Evolutionary conservation across 2,797 vertebrate genomes (phyloP), one percentile per base, ranked within the genome.

Genomic region (Xyrichtys novacula): DNA sequence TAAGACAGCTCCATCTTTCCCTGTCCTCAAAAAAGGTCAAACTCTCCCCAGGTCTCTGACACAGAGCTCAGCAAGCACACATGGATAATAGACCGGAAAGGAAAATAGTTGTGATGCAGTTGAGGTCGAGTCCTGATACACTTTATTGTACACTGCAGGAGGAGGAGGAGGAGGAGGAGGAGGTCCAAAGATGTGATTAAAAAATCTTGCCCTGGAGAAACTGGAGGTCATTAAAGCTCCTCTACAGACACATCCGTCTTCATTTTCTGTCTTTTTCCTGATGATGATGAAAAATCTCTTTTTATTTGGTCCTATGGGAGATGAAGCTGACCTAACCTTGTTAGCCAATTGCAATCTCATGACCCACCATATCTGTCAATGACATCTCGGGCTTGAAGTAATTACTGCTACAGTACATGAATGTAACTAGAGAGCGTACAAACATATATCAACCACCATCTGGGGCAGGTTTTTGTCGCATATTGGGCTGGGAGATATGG

Each of bases 21-120:
- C 4, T 34, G 57, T 23, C 28, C 32, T 53, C 53, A 49, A 44
- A 54, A 78, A 71, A 81, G 65, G 60, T 80, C 77, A 83, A 52
- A 34, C 22, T 70, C 54, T 57, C 47, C 50, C 48, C 55, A 11
- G 25, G 34, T 66, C 26, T 44, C 7, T 17, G 53, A 25, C 15
- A 39, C 16, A n/a, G 39, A n/a, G 34, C 29, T 22, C 10, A 47
- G 17, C 46, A 19, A 5, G 17, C 10, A 60, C 65, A 42, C 19
- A 31, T 29, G 32, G 39, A 34, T 46, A 16, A 15, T 34, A 29
- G 28, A 31, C 6, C 31, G 7, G 22, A 31, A 16, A 6, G 6
- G 12, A 36, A 53, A 15, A 31, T 40, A 20, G 20, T 25, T 38
- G 16, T 15, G 36, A 17, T 16, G 6, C 36, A 15, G 34, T 53